A percentile compares a stretch with the other conserved stretches of the same genome.
Evolutionary conservation across 64 coral and sea anemone genomes (phyloP).

Genomic region (Montipora foliosa): DNA sequence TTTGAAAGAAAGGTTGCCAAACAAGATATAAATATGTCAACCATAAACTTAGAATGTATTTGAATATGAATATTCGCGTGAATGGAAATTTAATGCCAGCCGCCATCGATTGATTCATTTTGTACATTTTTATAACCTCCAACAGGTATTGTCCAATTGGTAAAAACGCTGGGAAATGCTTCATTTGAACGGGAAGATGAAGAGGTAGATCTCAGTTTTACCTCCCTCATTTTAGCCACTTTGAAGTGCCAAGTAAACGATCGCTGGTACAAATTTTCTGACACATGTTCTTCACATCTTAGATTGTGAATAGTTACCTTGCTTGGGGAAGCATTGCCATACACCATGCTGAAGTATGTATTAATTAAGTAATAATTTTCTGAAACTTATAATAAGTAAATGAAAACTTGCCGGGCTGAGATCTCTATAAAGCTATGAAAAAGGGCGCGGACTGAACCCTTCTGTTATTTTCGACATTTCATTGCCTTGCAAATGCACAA

Average conservation of each 20-base stretch:
- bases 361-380: background rate
- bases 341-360: slow-evolving; percentile 90
- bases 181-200: slow-evolving; percentile 97
- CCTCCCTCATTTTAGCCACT: background rate
- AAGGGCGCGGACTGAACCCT: too few species aligned
- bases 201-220: slow-evolving; percentile 56
- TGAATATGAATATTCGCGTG: too few species aligned
- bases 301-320: slow-evolving; percentile 97
- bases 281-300: background rate
- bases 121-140: background rate
- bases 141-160: slow-evolving; percentile 92
- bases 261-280: background rate
- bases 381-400: too few species aligned
- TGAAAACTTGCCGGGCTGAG: too few species aligned
- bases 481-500: too few species aligned
- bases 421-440: too few species aligned
- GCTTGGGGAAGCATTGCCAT: slow-evolving; percentile 97
- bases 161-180: slow-evolving; percentile 80
- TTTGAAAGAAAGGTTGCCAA: too few species aligned
- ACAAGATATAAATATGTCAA: too few species aligned
- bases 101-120: background rate
- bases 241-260: background rate
- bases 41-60: too few species aligned
- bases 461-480: too few species aligned
- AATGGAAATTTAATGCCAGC: too few species aligned